These are phyloP conservation scores for Hylaeus anthracinus DNA, from an alignment of 1,140 invertebrate genomes.

Conservation along the genomic window DNA sequence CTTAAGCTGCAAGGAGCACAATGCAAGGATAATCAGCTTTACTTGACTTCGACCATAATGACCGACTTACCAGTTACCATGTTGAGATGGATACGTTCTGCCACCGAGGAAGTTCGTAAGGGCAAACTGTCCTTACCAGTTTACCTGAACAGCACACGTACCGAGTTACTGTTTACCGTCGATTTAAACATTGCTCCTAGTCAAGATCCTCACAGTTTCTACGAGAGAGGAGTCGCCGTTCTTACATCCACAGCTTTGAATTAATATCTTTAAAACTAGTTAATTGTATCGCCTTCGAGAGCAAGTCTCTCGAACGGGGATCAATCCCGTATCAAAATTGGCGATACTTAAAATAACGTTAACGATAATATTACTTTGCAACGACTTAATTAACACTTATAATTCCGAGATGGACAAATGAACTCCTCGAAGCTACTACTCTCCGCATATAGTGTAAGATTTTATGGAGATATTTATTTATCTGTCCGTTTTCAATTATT, in stretches of 20 bases:
- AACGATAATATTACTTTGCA: constrained; percentile 15
- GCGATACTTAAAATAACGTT: constrained; percentile 26
- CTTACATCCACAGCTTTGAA: constrained; percentile 94
- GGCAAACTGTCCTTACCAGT: constrained; percentile 94
- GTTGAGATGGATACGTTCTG: constrained; percentile 91
- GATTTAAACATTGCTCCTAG: constrained; percentile 94
- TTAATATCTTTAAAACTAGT: constrained; percentile 79
- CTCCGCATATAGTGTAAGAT: background rate
- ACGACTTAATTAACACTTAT: background rate
- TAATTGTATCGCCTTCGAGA: background rate
- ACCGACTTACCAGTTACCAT: constrained; percentile 94
- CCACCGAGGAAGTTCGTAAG: constrained; percentile 81
- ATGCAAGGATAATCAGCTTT: constrained; percentile 93
- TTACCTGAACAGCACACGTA: constrained; percentile 97
- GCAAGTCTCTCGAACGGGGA: background rate
- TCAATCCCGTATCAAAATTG: background rate
- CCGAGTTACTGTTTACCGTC: constrained; percentile 96
- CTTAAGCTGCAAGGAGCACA: constrained; percentile 97
- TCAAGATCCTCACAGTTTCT: constrained; percentile 95
- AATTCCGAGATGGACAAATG: constrained; percentile 22
- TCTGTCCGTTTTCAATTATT: constrained; percentile 21
- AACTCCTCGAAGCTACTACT: background rate
- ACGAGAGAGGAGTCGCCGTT: constrained; percentile 97
- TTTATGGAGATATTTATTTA: constrained; percentile 29
- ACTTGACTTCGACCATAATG: constrained; percentile 96